These are phyloP conservation scores for Dendrolimus kikuchii DNA, from an alignment of 1,140 invertebrate species.

Conservation along the genomic window DNA sequence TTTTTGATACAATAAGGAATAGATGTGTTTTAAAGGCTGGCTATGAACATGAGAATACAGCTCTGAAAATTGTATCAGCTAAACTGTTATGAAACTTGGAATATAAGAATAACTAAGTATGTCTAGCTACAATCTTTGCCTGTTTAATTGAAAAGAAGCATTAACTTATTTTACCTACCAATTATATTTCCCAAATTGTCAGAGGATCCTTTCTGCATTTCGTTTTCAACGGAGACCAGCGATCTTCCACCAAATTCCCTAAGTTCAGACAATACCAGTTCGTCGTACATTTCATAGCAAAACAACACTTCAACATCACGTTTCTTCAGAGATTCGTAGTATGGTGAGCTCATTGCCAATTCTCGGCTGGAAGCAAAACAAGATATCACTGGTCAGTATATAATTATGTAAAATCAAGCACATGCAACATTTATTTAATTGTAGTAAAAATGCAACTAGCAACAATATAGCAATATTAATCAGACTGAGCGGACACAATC, in stretches of 20 bases:
- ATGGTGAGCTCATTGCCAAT: constrained; percentile 94
- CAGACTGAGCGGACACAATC: no score
- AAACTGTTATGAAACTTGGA: not conserved
- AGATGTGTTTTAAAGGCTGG: no score
- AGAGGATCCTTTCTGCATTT: constrained; percentile 83
- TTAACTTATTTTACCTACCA: constrained; percentile 20
- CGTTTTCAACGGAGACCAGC: constrained; percentile 94
- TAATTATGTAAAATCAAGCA: no score
- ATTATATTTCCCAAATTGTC: constrained; percentile 41
- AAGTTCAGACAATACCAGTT: constrained; percentile 93
- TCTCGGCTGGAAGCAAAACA: constrained; percentile 78
- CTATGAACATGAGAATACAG: no score
- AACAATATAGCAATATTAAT: no score
- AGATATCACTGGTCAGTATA: not conserved
- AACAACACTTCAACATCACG: constrained; percentile 94
- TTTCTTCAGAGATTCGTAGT: constrained; percentile 93
- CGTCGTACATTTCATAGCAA: constrained; percentile 96
- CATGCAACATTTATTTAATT: no score
- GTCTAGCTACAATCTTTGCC: not conserved
- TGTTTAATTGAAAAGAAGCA: no score
- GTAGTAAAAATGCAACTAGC: no score
- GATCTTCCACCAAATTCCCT: constrained; percentile 85
- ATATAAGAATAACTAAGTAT: not conserved
- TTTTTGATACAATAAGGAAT: no score
- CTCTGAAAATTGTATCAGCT: no score